Evolutionary conservation across 1,140 invertebrate genomes (phyloP), one percentile per base, ranked within the genome.

Genomic region (Venturia canescens): DNA sequence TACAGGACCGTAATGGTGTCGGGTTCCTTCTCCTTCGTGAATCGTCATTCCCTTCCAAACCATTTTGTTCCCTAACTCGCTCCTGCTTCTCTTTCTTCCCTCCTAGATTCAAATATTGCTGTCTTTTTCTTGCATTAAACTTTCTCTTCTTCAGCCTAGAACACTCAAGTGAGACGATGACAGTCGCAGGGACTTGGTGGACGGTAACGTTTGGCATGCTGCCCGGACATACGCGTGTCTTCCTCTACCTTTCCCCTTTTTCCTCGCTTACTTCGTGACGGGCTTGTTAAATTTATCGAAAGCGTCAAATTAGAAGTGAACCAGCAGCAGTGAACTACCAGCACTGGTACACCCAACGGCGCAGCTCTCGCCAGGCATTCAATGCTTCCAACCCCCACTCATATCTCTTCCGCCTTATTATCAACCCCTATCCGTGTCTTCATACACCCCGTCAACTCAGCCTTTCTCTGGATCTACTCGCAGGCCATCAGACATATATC

Each of bases 231-330:
- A 89, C 87, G 80, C 78, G 82, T 86, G 26, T 27, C 26, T 26
- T 15, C 60, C 21, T 31, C 26, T n/a, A 13, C 26, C 11, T 31
- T 31, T 26, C 27, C 63, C 86, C 81, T 57, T 31, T 71, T 27
- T 80, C 85, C 85, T 82, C 81, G 71, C 80, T 74, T 75, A 83
- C 83, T 88, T 84, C 86, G 89, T 91, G 89, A 91, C 89, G 88
- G 90, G 89, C 89, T 91, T 90, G 90, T 91, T 91, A 91, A 91
- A 91, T 89, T 90, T 91, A 90, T 91, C 89, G 90, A 91, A 90
- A 90, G 88, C 87, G 87, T 88, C 89, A 91, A 91, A 91, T 91
- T 91, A 91, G 88, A 87, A 88, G 83, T 83, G 83, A 86, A 85
- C 79, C 83, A 80, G 81, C 78, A 80, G 78, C 82, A 74, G 78